A percentile compares a stretch with the other conserved stretches of the same genome.
phyloP scores from a whole-genome alignment of 2,113 vertebrate species.

The Danio rerio region DNA sequence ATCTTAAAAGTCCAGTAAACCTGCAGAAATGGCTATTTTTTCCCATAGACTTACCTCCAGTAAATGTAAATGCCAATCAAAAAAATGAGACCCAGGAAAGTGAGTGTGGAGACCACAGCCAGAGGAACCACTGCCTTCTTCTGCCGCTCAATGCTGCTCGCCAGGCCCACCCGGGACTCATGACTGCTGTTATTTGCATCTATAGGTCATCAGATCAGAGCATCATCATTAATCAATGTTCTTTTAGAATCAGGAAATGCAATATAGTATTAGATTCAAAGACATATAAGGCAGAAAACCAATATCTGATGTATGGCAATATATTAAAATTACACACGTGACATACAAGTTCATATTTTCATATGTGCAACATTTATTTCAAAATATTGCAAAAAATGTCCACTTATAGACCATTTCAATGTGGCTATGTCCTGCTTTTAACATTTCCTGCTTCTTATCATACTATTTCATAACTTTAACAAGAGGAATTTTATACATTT shows the following conservation, averaged over 20 bases:
- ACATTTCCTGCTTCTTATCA: too few species aligned
- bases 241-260: background rate
- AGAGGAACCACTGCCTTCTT: constrained; percentile 90
- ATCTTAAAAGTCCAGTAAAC: too few species aligned
- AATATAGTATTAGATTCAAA: background rate
- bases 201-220: constrained; percentile 62
- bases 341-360: too few species aligned
- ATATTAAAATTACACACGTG: too few species aligned
- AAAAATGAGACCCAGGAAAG: constrained; percentile 88
- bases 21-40: background rate
- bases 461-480: too few species aligned
- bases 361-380: too few species aligned
- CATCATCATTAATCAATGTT: background rate
- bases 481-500: background rate
- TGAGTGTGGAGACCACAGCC: constrained; percentile 93
- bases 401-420: too few species aligned
- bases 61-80: constrained; percentile 96
- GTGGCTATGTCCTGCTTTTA: too few species aligned
- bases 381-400: too few species aligned
- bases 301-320: too few species aligned
- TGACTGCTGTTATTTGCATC: constrained; percentile 98
- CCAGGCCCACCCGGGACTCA: constrained; percentile 89
- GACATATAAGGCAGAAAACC: background rate
- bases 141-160: constrained; percentile 83
- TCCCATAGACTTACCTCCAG: constrained; percentile 86